Base-by-base conservation (phyloP, 2,888 invertebrate species). In the Aplocera efformata region DNA sequence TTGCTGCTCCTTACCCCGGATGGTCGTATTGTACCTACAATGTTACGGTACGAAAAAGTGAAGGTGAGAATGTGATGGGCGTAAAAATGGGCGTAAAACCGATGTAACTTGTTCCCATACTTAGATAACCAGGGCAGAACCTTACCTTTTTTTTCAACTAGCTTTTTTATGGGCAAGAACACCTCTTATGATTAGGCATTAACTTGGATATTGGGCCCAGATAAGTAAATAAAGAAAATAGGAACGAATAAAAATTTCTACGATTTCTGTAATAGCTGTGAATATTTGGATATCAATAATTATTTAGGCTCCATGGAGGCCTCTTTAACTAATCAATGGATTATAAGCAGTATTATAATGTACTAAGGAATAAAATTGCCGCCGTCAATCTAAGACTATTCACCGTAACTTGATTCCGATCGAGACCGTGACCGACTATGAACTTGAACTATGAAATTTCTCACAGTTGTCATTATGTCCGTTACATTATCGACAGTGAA, bases 391-490 rank as follows among this genome's bases (percentile, higher is more conserved):
- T 27, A 25, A 43, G 36, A 38, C 33, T 44, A 45, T 50, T 48
- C 37, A 53, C 36, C 42, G 44, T 52, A 53, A 47, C 53, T 50
- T 42, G 50, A 49, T 55, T 50, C 48, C 42, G 38, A 48, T 50
- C 40, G 50, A 50, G 48, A 58, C 52, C 62, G 54, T 67, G 63
- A 64, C 64, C 60, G 57, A 48, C 56, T 55, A 46, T 63, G 64
- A 63, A 64, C 67, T 64, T 64, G 56, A 21, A 34, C 42, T 51
- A 39, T 25, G 31, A 32, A 27, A n/a, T 35, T 42, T 40, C 40
- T 37, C 31, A 21, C 42, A 26, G 20, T 29, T 11, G 1, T 40
- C 10, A 35, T 43, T 38, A 30, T 13, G 9, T n/a, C 10, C 23
- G 21, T 7, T 7, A 21, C 10, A 30, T 30, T 22, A 30, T 30